Evolutionary conservation across 2,888 invertebrate species (phyloP).

Genomic region (Scrobipalpa atriplicella): DNA sequence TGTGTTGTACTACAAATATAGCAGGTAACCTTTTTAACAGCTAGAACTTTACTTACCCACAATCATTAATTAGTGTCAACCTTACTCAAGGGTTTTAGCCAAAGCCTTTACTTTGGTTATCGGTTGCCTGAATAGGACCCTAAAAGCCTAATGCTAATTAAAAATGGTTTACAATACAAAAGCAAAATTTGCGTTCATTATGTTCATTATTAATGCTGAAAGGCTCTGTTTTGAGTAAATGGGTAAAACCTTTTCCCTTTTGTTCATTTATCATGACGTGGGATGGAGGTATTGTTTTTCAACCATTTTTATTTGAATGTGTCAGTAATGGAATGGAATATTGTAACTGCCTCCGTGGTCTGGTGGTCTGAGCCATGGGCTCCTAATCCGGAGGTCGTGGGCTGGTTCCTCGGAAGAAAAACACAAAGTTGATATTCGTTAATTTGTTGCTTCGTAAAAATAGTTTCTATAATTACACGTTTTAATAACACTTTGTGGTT

Average conservation of each 20-base stretch:
- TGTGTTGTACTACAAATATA: too few species aligned
- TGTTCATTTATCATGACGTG: conserved; percentile 4
- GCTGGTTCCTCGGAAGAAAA: too few species aligned
- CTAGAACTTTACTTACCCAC: background rate
- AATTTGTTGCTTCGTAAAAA: too few species aligned
- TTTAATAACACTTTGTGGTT: too few species aligned
- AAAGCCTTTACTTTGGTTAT: background rate
- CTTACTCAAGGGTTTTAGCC: background rate
- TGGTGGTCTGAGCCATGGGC: too few species aligned
- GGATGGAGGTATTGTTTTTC: background rate
- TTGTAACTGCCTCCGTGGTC: too few species aligned
- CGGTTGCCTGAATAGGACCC: background rate
- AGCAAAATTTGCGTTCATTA: conserved; percentile 6
- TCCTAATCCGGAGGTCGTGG: too few species aligned
- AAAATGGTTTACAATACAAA: conserved; percentile 3
- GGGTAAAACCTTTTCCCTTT: background rate
- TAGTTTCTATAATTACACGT: too few species aligned
- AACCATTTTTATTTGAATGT: background rate
- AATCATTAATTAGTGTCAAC: conserved; percentile 10
- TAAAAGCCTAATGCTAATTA: background rate
- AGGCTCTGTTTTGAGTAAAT: background rate
- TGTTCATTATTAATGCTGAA: conserved; percentile 5
- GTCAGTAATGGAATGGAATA: background rate
- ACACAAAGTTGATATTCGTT: too few species aligned
- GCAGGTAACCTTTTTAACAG: background rate